These are phyloP conservation scores for Columba janthina DNA, from an alignment of 2,113 vertebrate genomes.

Conservation along the genomic window DNA sequence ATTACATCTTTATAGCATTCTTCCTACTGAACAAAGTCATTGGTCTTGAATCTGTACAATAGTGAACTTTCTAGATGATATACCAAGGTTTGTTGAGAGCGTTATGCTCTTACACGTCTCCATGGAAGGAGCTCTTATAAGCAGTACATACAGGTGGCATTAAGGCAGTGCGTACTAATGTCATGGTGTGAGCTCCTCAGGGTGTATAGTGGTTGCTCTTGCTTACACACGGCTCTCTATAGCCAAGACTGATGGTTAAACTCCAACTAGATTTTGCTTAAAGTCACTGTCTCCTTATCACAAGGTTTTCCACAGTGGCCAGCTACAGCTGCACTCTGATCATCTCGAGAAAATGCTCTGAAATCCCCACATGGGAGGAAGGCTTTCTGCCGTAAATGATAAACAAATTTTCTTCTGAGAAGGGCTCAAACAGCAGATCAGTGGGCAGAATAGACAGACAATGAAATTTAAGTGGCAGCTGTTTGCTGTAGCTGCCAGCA, in stretches of 20 bases:
- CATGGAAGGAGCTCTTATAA: background rate
- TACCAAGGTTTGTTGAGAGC: background rate
- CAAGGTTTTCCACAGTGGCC: background rate
- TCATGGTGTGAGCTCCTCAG: background rate
- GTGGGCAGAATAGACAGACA: background rate
- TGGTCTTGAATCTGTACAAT: background rate
- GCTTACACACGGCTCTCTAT: accelerated
- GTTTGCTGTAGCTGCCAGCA: background rate
- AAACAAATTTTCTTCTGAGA: background rate
- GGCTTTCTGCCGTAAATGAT: background rate
- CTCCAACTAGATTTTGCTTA: background rate
- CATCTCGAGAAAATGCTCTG: background rate
- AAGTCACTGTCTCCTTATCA: background rate
- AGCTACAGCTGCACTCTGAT: background rate
- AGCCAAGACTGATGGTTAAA: background rate
- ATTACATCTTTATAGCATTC: background rate
- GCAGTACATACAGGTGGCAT: background rate
- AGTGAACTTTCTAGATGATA: background rate
- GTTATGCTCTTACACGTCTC: accelerated
- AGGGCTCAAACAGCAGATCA: background rate
- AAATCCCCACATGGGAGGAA: background rate
- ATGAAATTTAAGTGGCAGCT: background rate
- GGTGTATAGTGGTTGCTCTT: accelerated
- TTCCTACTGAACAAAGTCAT: background rate
- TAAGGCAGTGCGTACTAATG: background rate